Conservation (phyloP, 2,113 vertebrate species). For the Cariama cristata region DNA sequence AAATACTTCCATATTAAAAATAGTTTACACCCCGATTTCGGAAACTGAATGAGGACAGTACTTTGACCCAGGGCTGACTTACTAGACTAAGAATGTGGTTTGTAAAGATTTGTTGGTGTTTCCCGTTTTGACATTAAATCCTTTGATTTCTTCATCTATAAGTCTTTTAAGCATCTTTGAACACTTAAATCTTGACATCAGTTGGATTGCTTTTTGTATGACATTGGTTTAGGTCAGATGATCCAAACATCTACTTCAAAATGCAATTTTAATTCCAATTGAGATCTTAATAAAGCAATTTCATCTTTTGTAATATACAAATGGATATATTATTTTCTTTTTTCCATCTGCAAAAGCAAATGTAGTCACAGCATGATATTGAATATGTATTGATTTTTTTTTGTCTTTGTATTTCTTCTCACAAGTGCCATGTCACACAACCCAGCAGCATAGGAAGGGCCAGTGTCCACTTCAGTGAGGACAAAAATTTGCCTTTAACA, state of each 20-base stretch:
- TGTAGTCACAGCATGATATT: not conserved
- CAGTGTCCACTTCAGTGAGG: not conserved
- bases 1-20: not conserved
- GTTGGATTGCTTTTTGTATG: conserved; percentile 12
- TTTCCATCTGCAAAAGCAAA: not conserved
- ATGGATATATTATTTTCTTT: not conserved
- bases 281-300: conserved; percentile 4
- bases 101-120: not conserved
- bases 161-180: not conserved
- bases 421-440: not conserved
- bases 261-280: not conserved
- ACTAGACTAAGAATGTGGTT: not conserved
- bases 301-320: not conserved
- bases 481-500: not conserved
- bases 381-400: not conserved
- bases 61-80: not conserved
- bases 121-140: not conserved
- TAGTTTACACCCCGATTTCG: not conserved
- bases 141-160: not conserved
- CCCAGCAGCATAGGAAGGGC: not conserved
- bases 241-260: conserved; percentile 1
- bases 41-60: not conserved
- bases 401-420: not conserved
- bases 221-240: not conserved
- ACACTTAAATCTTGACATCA: not conserved